Evolutionary conservation across 2,113 vertebrate genomes (phyloP).

Genomic region (Oreamnos americanus): DNA sequence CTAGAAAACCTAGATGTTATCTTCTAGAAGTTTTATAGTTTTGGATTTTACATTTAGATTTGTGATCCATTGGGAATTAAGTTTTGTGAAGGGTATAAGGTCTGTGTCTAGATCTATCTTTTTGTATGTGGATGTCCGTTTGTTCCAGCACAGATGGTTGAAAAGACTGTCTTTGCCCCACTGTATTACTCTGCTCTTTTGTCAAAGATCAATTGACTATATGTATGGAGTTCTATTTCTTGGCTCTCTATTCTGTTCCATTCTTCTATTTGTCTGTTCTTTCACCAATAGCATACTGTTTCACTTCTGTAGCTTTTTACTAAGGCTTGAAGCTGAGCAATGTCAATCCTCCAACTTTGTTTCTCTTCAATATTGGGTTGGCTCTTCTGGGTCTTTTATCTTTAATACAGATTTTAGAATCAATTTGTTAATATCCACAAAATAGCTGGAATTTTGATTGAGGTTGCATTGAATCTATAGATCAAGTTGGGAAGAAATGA

Average conservation of each 20-base stretch:
- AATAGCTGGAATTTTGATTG: background rate
- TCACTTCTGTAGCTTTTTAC: background rate
- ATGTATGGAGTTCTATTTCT: background rate
- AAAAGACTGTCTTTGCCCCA: background rate
- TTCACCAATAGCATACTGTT: background rate
- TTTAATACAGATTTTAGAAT: background rate
- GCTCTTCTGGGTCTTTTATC: background rate
- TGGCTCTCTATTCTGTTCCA: background rate
- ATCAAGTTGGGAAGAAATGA: background rate
- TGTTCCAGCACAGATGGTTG: background rate
- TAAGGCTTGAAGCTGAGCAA: background rate
- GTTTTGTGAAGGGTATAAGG: background rate
- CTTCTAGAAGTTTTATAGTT: background rate
- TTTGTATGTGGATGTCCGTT: background rate
- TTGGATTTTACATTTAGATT: background rate
- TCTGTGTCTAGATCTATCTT: background rate
- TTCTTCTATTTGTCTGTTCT: background rate
- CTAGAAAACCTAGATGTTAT: background rate
- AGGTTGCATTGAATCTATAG: background rate
- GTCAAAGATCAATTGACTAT: background rate
- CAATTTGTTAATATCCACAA: background rate
- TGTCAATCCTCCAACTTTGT: background rate
- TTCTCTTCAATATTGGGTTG: background rate
- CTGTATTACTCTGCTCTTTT: background rate
- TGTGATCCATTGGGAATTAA: background rate